Conservation (phyloP, 2,888 invertebrate species). For the Coelinius sp. region DNA sequence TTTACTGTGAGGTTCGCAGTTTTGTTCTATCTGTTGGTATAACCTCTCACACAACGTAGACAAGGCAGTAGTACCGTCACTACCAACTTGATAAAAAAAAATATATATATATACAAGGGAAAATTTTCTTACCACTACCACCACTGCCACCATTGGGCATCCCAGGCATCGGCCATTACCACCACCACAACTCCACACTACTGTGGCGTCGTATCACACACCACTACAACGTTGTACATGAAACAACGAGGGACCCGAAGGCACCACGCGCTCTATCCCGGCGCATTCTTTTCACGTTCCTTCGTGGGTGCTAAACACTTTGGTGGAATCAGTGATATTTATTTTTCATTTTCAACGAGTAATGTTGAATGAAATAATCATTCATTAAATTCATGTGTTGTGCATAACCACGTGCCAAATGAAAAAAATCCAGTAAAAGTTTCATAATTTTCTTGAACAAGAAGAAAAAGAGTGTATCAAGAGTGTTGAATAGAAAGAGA, state of each 20-base stretch:
- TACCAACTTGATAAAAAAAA: not conserved
- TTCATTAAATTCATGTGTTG: too few species aligned
- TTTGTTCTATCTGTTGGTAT: too few species aligned
- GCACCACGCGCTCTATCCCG: slow-evolving; percentile 7
- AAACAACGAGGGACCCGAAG: not conserved
- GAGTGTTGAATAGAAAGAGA: not conserved
- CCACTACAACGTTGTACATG: not conserved
- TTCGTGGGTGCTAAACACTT: not conserved
- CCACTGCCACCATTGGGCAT: not conserved
- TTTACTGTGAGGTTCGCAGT: not conserved
- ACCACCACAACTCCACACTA: not conserved
- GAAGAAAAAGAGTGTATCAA: too few species aligned
- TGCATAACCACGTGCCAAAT: not conserved
- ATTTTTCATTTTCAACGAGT: not conserved
- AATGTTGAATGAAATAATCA: not conserved
- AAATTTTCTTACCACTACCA: not conserved
- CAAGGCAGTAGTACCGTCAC: not conserved
- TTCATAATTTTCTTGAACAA: too few species aligned
- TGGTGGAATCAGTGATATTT: not conserved
- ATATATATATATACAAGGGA: not conserved
- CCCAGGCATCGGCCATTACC: not conserved
- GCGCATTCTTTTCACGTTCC: slow-evolving; percentile 1
- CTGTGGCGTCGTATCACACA: not conserved
- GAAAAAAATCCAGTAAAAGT: not conserved
- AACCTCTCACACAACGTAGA: too few species aligned